Base-by-base conservation (phyloP, 1,140 invertebrate genomes). In the Aphelenchoides avenae region DNA sequence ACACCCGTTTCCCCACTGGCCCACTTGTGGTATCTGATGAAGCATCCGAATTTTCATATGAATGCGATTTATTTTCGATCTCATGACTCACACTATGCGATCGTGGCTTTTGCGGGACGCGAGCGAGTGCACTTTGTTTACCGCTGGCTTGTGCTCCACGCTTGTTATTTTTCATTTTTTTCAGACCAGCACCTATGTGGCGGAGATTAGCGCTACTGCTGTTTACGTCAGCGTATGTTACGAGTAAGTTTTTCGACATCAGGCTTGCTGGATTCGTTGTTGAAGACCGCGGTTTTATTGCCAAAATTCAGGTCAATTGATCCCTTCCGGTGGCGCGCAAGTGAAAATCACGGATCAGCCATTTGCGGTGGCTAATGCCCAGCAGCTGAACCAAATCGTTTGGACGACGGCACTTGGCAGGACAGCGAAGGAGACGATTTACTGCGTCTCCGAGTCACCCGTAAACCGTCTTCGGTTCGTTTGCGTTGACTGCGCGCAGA, bases 391-490 rank as follows among this genome's bases (percentile, higher is more conserved):
- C 43, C 55, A 75, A 61, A 66, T 75, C 24, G 65, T 67, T 15
- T 75, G 75, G 75, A 76, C 64, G 37, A 64, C 72, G 57, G n/a
- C n/a, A n/a, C 41, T 75, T 15, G 73, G 73, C 26, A 64, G 43
- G 48, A 52, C 58, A 24, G 59, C 70, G 3, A 57, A 58, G 22
- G 67, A 73, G 61, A 52, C 47, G 13, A 56, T 71, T 40, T 73
- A 67, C 43, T 75, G 73, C 42, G 74, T 75, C 13, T 70, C 66
- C 40, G 74, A 74, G 50, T 44, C 55, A 31, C 73, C 73, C 43
- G 73, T 77, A 22, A 66, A 54, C 24, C 73, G 77, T 42, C 52
- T 75, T n/a, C 56, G 73, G 41, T 75, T 75, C 47, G 51, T 75
- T 9, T 75, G 73, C 44, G 56, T 73, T 22, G 73, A 75, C 34